Base-by-base conservation (phyloP, 2,113 vertebrate genomes). In the Ciconia boyciana region DNA sequence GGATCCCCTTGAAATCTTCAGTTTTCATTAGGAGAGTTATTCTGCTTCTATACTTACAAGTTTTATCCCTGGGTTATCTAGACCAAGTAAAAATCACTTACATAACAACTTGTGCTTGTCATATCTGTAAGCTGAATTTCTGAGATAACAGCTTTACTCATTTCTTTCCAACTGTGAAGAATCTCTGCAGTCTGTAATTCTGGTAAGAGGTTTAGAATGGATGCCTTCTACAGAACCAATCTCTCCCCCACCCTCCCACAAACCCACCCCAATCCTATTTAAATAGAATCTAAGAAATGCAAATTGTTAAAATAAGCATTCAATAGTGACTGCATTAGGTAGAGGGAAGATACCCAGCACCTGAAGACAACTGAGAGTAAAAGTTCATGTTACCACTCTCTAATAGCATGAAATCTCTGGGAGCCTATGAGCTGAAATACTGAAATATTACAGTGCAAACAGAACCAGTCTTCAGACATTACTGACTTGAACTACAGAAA, bases 101-200 rank as follows among this genome's bases (percentile, higher is more conserved):
- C 89, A 92, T 97, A 97, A 96, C 88, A 93, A 97, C 91, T 86
- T 86, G 89, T 81, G 74, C 90, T 87, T 96, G 93, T 97, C 96
- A 92, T 78, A 92, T 95, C 82, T 95, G 91, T 89, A 95, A 97
- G 94, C 96, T 97, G 96, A 94, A 96, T 97, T 97, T 97, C 77
- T 92, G 96, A 95, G 97, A 97, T 96, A 97, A 96, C 97, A 97
- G 96, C 95, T 97, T 97, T 97, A 94, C 95, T 96, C 89, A 83
- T 92, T 97, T 94, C 93, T 96, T 95, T 97, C 96, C 97, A 95
- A 97, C 96, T 93, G 97, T 93, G 94, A 96, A 95, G 87, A 91
- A 94, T 95, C 87, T 96, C 85, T 92, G 94, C 80, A 83, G 96
- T 41, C 91, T 96, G 90, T 95, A 96, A 95, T 96, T 97, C 95